A percentile compares a stretch with the other conserved stretches of the same genome.
Conservation (phyloP, 2,888 invertebrate genomes). For the Trissolcus japonicus region DNA sequence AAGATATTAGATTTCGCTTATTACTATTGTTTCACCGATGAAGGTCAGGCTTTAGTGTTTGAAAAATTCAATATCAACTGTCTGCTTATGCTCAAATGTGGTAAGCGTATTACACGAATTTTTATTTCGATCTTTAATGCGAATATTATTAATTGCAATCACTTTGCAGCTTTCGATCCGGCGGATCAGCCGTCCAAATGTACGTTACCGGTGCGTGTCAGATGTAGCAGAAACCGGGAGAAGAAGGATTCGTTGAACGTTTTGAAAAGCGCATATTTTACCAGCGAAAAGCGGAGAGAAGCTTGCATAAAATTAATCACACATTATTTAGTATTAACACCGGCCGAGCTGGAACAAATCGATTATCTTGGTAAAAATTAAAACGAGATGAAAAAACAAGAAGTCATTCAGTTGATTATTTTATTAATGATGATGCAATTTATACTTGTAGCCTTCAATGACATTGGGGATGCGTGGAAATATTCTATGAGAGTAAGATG, state of each 20-base stretch:
- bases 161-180: background rate
- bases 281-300: constrained; percentile 84
- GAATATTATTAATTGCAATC: background rate
- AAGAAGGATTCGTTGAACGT: background rate
- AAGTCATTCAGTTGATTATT: background rate
- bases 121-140: background rate
- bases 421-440: background rate
- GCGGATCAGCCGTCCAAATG: background rate
- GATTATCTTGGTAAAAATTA: constrained; percentile 86
- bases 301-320: constrained; percentile 90
- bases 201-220: too few species aligned
- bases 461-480: constrained; percentile 95
- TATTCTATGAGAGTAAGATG: constrained; percentile 87
- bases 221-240: too few species aligned
- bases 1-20: constrained; percentile 89
- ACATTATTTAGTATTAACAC: constrained; percentile 90
- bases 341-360: constrained; percentile 91
- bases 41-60: constrained; percentile 85
- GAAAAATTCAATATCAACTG: constrained; percentile 93
- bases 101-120: constrained; percentile 13
- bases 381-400: background rate
- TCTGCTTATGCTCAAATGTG: constrained; percentile 87
- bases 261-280: constrained; percentile 86
- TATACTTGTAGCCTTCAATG: constrained; percentile 78
- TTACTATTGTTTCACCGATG: constrained; percentile 91